Evolutionary conservation across 2,113 vertebrate species (phyloP).

Genomic region (Cinclus mexicanus): DNA sequence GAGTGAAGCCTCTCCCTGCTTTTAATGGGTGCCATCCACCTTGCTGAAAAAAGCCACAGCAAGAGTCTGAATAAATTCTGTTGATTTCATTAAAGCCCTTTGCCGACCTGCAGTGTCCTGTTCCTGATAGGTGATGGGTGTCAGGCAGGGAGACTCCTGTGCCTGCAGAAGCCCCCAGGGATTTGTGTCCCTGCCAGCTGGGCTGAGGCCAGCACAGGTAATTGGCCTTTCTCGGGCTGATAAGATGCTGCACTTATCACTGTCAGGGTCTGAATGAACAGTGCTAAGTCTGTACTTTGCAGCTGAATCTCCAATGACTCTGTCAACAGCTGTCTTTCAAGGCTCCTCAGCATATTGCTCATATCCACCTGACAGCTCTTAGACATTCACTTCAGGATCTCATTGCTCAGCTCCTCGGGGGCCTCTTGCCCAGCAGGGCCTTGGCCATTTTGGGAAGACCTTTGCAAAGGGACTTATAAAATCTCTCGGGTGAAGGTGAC

Average conservation of each 20-base stretch:
- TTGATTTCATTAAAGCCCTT: background rate
- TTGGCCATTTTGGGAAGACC: background rate
- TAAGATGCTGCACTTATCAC: background rate
- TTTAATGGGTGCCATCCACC: background rate
- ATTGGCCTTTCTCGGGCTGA: background rate
- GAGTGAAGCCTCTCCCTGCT: background rate
- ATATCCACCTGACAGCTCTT: background rate
- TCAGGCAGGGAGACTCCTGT: background rate
- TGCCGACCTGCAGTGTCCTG: background rate
- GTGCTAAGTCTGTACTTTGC: background rate
- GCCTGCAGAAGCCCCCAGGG: background rate
- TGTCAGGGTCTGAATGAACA: background rate
- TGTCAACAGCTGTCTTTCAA: background rate
- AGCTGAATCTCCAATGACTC: background rate
- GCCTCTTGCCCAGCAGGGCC: background rate
- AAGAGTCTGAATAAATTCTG: background rate
- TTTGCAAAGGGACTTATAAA: background rate
- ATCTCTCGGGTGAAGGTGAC: background rate
- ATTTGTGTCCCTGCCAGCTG: accelerated
- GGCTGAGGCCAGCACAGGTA: background rate
- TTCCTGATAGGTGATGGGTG: background rate
- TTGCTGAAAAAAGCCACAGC: background rate
- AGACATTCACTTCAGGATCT: background rate
- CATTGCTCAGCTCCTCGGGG: background rate
- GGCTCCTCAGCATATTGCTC: background rate